These are phyloP conservation scores for Anadara kagoshimensis DNA, from an alignment of 1,140 invertebrate species.

Conservation along the genomic window DNA sequence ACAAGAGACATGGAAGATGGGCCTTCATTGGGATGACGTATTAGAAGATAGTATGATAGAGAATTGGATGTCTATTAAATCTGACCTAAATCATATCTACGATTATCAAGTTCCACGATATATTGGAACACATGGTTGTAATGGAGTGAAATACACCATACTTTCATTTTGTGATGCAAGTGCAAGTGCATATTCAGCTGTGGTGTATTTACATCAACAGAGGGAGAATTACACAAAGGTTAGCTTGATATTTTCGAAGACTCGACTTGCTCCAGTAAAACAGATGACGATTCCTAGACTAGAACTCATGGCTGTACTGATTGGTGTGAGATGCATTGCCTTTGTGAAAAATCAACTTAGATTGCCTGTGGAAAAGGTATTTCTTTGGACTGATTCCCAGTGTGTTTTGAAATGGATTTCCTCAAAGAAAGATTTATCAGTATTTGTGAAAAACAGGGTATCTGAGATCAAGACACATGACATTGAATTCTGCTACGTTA, in stretches of 20 bases:
- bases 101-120: background rate
- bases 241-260: background rate
- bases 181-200: background rate
- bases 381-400: no score
- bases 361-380: no score
- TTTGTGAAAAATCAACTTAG: no score
- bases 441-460: no score
- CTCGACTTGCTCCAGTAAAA: background rate
- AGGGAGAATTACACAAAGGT: background rate
- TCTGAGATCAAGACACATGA: no score
- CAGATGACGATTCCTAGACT: background rate
- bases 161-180: background rate
- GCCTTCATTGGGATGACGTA: no score
- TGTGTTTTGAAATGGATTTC: no score
- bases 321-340: no score
- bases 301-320: background rate
- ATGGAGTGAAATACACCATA: background rate
- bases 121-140: background rate
- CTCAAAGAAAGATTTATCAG: no score
- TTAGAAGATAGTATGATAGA: background rate
- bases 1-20: no score
- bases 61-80: background rate
- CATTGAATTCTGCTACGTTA: no score
- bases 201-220: constrained; percentile 1
- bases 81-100: background rate